phyloP scores from a whole-genome alignment of 23 tunicate species.

The Styela plicata region DNA sequence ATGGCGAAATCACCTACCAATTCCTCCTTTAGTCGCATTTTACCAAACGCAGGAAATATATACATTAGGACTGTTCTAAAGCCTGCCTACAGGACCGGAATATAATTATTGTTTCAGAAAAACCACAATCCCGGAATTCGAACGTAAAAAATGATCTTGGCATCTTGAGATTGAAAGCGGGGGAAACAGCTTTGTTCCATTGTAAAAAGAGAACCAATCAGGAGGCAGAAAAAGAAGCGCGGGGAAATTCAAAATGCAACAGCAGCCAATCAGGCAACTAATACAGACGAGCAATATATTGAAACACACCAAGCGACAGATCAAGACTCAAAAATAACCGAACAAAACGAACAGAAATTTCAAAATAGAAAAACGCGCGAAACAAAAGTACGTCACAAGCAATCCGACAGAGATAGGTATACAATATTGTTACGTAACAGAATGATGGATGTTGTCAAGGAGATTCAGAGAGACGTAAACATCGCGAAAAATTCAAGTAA shows the following conservation, averaged over 20 bases:
- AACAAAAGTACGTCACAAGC: background rate
- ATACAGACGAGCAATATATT: too few species aligned
- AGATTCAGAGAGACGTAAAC: slow-evolving; percentile 15
- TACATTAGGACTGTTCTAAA: too few species aligned
- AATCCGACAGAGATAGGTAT: background rate
- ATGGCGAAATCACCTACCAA: too few species aligned
- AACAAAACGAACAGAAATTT: background rate
- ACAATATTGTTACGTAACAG: slow-evolving; percentile 26
- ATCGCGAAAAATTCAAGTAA: background rate
- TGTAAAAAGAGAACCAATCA: background rate
- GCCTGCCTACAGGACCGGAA: too few species aligned
- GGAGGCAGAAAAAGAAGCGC: background rate
- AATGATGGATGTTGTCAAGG: slow-evolving; percentile 22
- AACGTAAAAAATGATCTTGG: background rate
- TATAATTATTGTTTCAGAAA: too few species aligned
- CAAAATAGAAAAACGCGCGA: background rate
- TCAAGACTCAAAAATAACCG: too few species aligned
- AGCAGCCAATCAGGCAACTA: background rate
- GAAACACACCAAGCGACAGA: too few species aligned
- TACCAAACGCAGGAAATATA: too few species aligned
- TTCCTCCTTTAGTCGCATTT: too few species aligned
- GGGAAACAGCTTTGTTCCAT: background rate
- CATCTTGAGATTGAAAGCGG: background rate
- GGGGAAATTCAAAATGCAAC: background rate
- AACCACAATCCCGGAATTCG: too few species aligned